Percentiles rank a stretch among this genome's conserved stretches.
Conservation (phyloP, 2,888 invertebrate species). For the Hirtodrosophila cameraria region DNA sequence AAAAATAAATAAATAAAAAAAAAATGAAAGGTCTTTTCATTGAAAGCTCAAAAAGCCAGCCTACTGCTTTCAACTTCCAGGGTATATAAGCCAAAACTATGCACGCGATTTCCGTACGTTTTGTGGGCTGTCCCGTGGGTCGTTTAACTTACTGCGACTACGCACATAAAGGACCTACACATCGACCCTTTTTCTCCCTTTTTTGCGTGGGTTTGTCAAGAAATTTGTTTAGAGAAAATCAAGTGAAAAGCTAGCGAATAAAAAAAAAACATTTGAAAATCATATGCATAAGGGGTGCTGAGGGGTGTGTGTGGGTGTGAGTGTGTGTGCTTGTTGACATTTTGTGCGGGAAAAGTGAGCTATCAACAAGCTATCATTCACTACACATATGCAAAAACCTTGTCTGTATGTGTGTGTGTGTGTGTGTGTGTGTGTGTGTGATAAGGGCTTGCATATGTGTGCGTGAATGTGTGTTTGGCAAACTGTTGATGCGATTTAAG, state of each 20-base stretch:
- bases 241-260: slow-evolving; percentile 63
- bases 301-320: slow-evolving; percentile 6
- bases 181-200: slow-evolving; percentile 58
- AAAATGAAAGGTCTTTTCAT: no score
- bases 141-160: slow-evolving; percentile 15
- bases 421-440: slow-evolving; percentile 38
- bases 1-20: no score
- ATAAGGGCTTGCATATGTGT: slow-evolving; percentile 28
- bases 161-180: slow-evolving; percentile 23
- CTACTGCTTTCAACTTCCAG: not conserved
- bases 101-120: slow-evolving; percentile 60
- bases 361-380: slow-evolving; percentile 79
- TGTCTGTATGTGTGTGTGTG: slow-evolving; percentile 28
- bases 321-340: slow-evolving; percentile 66
- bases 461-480: slow-evolving; percentile 59
- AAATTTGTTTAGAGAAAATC: slow-evolving; percentile 70
- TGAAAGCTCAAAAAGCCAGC: not conserved
- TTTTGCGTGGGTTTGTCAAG: slow-evolving; percentile 27
- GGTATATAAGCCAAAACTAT: slow-evolving; percentile 53
- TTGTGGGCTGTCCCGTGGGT: slow-evolving; percentile 46
- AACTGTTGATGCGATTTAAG: slow-evolving; percentile 80
- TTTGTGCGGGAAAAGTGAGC: slow-evolving; percentile 69
- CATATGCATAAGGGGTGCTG: slow-evolving; percentile 55
- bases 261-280: slow-evolving; percentile 69
- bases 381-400: slow-evolving; percentile 71